Evolutionary conservation across 2,888 invertebrate genomes (phyloP).

Genomic region (Parapristionchus giblindavisi): DNA sequence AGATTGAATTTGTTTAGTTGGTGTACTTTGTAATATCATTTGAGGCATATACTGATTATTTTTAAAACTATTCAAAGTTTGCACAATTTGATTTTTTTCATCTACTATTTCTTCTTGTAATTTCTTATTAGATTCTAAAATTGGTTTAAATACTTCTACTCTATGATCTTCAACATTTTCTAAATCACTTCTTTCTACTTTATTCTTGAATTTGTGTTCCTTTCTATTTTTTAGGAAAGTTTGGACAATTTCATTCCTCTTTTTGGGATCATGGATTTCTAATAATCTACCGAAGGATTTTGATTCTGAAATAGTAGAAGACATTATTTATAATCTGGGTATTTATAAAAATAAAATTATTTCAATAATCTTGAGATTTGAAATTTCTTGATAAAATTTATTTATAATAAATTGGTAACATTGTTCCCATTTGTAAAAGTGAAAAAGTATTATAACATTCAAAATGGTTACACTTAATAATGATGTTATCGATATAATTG

Average conservation of each 20-base stretch:
- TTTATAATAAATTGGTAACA: too few species aligned
- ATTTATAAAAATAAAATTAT: too few species aligned
- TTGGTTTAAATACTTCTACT: slow-evolving; percentile 54
- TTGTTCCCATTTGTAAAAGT: too few species aligned
- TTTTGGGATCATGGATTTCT: slow-evolving; percentile 52
- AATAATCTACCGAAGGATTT: slow-evolving; percentile 33
- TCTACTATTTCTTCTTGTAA: slow-evolving; percentile 56
- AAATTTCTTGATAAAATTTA: slow-evolving; percentile 36
- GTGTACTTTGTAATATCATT: too few species aligned
- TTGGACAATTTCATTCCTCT: slow-evolving; percentile 47
- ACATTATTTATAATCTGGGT: too few species aligned
- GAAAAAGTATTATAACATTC: slow-evolving; percentile 32
- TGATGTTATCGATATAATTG: slow-evolving; percentile 2
- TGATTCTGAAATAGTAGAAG: too few species aligned
- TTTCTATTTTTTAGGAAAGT: slow-evolving; percentile 45
- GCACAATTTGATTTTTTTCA: slow-evolving; percentile 54
- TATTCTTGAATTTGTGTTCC: slow-evolving; percentile 48
- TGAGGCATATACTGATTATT: background rate
- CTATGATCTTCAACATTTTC: slow-evolving; percentile 52
- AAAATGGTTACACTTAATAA: slow-evolving; percentile 15
- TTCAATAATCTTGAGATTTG: too few species aligned
- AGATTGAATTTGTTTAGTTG: slow-evolving; percentile 13
- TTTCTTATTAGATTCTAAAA: slow-evolving; percentile 54
- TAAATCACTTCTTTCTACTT: slow-evolving; percentile 42
- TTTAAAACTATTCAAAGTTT: slow-evolving; percentile 51